A percentile compares a stretch with the other conserved stretches of the same genome.
Conservation (phyloP, 2,888 invertebrate genomes). For the Drosophila phalerata region DNA sequence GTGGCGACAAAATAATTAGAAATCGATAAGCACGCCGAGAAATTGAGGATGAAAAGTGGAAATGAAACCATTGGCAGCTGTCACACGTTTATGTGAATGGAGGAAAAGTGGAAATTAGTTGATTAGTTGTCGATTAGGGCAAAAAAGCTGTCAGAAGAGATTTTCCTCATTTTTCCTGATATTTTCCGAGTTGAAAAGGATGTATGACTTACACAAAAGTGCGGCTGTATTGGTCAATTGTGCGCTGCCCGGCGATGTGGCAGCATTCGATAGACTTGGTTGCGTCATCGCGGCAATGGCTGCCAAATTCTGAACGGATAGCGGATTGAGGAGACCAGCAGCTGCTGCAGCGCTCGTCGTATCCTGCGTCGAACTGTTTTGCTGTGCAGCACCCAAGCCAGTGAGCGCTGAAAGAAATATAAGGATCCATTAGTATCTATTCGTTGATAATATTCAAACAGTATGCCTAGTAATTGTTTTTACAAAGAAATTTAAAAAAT, state of each 20-base stretch:
- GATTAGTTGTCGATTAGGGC: conserved; percentile 22
- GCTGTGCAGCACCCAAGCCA: conserved; percentile 84
- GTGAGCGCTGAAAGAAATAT: conserved; percentile 52
- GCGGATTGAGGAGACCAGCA: conserved; percentile 89
- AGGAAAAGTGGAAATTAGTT: conserved; percentile 30
- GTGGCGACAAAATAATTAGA: conserved; percentile 49
- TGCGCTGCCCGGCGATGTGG: conserved; percentile 83
- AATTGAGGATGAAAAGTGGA: background rate
- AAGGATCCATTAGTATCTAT: background rate
- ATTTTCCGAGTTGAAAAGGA: too few species aligned
- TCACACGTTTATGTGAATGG: background rate
- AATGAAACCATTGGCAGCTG: conserved; percentile 38
- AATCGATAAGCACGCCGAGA: conserved; percentile 48
- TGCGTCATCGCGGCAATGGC: conserved; percentile 90
- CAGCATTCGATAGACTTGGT: conserved; percentile 85
- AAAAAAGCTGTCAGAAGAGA: background rate
- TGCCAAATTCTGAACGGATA: conserved; percentile 96
- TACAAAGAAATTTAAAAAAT: too few species aligned
- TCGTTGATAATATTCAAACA: background rate
- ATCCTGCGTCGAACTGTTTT: conserved; percentile 78
- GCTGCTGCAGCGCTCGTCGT: conserved; percentile 82
- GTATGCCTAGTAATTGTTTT: too few species aligned
- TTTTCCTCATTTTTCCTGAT: background rate
- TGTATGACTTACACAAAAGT: conserved; percentile 83
- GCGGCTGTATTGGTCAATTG: conserved; percentile 85